Conservation (phyloP, 2,797 vertebrate species). For the Platyrinchus mystaceus region DNA sequence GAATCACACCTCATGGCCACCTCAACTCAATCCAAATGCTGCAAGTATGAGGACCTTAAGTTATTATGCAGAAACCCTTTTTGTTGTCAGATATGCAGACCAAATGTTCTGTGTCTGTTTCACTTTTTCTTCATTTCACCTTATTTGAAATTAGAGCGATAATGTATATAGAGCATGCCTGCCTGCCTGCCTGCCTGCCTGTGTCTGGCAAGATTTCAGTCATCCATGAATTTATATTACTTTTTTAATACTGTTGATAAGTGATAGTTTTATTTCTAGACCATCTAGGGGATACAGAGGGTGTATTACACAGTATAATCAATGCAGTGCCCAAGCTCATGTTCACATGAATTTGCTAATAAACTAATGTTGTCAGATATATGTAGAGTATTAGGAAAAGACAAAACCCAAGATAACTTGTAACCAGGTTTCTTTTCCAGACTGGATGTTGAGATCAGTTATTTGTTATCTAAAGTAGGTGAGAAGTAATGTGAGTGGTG, state of each 20-base stretch:
- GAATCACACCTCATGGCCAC: slow-evolving; percentile 40
- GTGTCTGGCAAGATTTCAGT: neutral
- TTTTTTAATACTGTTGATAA: slow-evolving; percentile 40
- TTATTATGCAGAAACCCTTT: slow-evolving; percentile 21
- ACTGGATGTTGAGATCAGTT: neutral
- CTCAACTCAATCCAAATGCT: slow-evolving; percentile 10
- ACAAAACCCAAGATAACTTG: neutral
- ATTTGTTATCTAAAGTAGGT: neutral
- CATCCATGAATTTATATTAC: slow-evolving; percentile 10
- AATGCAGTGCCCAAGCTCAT: neutral
- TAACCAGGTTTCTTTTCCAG: neutral
- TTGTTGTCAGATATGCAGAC: slow-evolving; percentile 5
- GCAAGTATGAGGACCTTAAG: neutral
- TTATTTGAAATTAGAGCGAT: slow-evolving; percentile 40
- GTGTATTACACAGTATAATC: neutral
- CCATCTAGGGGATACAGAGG: neutral
- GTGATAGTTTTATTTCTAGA: slow-evolving; percentile 7
- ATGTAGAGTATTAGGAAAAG: neutral
- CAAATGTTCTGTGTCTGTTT: slow-evolving; percentile 53
- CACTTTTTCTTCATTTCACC: slow-evolving; percentile 34
- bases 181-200: neutral
- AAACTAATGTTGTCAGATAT: neutral
- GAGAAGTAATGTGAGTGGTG: neutral
- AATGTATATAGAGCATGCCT: slow-evolving; percentile 42
- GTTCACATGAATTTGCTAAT: neutral